Percentiles rank a stretch among this genome's conserved stretches.
These are phyloP conservation scores for Hirtodrosophila trivittata DNA, from an alignment of 2,888 invertebrate genomes.

Conservation along the genomic window DNA sequence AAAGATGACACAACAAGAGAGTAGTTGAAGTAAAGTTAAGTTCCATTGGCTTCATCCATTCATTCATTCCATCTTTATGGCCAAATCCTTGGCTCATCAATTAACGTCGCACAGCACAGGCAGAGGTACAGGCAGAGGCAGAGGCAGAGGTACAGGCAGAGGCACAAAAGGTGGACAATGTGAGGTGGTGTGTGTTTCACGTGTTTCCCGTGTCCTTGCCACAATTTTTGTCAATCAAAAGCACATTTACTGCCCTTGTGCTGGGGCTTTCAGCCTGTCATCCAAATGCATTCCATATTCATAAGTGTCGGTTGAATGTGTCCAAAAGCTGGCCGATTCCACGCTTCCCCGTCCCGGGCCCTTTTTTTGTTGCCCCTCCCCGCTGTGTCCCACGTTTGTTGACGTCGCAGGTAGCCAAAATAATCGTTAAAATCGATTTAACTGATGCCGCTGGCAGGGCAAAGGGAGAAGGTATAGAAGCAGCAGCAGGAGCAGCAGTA, in stretches of 20 bases:
- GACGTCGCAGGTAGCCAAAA: conserved; percentile 49
- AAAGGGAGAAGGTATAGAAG: background rate
- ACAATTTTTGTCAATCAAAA: conserved; percentile 75
- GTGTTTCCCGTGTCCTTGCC: conserved; percentile 61
- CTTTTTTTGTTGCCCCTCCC: no score
- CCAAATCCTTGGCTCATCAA: conserved; percentile 68
- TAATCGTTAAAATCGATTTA: conserved; percentile 76
- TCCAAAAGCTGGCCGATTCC: conserved; percentile 27
- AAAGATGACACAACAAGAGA: conserved; percentile 42
- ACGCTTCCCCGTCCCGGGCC: conserved; percentile 15
- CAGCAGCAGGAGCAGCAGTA: conserved; percentile 2
- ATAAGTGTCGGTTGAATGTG: conserved; percentile 64
- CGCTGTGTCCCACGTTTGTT: background rate
- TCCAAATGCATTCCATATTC: conserved; percentile 70
- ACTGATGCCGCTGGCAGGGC: conserved; percentile 13
- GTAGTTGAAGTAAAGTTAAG: conserved; percentile 30
- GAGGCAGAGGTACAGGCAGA: no score
- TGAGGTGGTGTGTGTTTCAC: background rate
- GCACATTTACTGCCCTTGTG: conserved; percentile 33
- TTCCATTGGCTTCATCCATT: conserved; percentile 11
- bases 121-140: no score
- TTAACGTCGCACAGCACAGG: conserved; percentile 53
- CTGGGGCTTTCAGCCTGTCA: conserved; percentile 16
- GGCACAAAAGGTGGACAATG: conserved; percentile 31
- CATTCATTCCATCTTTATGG: conserved; percentile 14